These are phyloP conservation scores for Sturmia bella DNA, from an alignment of 2,888 invertebrate species.

Conservation along the genomic window DNA sequence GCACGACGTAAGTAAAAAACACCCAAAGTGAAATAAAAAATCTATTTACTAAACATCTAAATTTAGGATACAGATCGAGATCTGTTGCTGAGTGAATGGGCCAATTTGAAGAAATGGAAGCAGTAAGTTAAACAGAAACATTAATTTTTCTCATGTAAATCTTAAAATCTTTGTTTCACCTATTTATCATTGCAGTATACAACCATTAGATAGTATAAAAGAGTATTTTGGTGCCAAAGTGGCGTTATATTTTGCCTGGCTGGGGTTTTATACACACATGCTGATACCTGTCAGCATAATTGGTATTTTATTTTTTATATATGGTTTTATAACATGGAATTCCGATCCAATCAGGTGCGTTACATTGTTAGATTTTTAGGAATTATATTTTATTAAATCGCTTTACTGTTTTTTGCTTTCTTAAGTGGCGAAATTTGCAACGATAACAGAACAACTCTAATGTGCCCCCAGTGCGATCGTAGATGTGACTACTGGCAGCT, in stretches of 20 bases:
- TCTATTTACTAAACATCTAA: background rate
- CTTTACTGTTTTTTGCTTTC: background rate
- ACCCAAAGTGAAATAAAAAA: background rate
- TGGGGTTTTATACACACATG: slow-evolving; percentile 93
- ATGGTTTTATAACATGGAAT: slow-evolving; percentile 83
- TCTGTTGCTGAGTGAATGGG: slow-evolving; percentile 87
- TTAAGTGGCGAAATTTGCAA: slow-evolving; percentile 85
- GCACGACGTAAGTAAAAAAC: slow-evolving; percentile 86
- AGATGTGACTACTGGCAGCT: slow-evolving; percentile 89
- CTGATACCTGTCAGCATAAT: slow-evolving; percentile 88
- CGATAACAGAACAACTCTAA: slow-evolving; percentile 83
- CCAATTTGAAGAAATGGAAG: slow-evolving; percentile 86
- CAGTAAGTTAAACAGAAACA: slow-evolving; percentile 81
- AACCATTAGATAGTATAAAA: slow-evolving; percentile 89
- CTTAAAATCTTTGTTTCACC: slow-evolving; percentile 3
- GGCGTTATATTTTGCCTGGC: slow-evolving; percentile 92
- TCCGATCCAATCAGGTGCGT: slow-evolving; percentile 81
- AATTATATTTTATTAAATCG: background rate
- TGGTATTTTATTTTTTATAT: slow-evolving; percentile 86
- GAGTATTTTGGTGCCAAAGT: slow-evolving; percentile 90
- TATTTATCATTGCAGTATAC: slow-evolving; percentile 79
- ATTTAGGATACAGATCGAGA: slow-evolving; percentile 83
- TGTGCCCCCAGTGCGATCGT: slow-evolving; percentile 92
- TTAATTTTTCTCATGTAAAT: background rate
- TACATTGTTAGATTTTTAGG: slow-evolving; percentile 52